A percentile compares a stretch with the other conserved stretches of the same genome.
These are phyloP conservation scores for Python bivittatus DNA, from an alignment of 2,113 vertebrate genomes.

Conservation along the genomic window DNA sequence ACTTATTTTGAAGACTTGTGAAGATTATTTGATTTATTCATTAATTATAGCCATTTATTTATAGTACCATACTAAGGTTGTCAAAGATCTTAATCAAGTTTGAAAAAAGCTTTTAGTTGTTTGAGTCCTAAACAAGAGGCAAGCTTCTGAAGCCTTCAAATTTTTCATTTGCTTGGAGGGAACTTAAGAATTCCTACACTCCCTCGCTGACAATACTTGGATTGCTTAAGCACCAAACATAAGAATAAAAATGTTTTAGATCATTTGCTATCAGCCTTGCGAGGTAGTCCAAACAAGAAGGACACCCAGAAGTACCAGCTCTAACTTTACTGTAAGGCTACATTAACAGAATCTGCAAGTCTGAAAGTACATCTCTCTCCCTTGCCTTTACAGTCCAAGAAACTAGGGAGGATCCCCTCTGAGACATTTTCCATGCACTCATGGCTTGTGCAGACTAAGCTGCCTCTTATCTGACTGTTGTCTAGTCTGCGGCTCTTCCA, in stretches of 20 bases:
- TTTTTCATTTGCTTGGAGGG: neutral
- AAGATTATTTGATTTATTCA: neutral
- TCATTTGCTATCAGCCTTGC: neutral
- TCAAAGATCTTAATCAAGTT: neutral
- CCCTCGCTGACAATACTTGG: neutral
- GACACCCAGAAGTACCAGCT: neutral
- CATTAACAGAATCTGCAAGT: neutral
- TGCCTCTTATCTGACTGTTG: neutral
- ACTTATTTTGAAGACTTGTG: neutral
- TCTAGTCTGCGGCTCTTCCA: neutral
- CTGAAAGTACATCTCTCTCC: neutral
- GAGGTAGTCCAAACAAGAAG: neutral
- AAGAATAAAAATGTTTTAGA: neutral
- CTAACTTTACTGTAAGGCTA: neutral
- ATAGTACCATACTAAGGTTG: neutral
- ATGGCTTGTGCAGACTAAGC: neutral
- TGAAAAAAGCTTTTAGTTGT: neutral
- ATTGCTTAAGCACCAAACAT: neutral
- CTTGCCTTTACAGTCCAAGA: neutral
- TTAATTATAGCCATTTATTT: neutral
- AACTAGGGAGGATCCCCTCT: neutral
- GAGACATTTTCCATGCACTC: neutral
- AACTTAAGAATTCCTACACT: neutral
- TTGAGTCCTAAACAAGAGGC: neutral
- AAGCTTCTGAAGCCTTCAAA: neutral